These are phyloP conservation scores for Mandrillus leucophaeus DNA, from an alignment of 2,113 vertebrate species.

Conservation along the genomic window DNA sequence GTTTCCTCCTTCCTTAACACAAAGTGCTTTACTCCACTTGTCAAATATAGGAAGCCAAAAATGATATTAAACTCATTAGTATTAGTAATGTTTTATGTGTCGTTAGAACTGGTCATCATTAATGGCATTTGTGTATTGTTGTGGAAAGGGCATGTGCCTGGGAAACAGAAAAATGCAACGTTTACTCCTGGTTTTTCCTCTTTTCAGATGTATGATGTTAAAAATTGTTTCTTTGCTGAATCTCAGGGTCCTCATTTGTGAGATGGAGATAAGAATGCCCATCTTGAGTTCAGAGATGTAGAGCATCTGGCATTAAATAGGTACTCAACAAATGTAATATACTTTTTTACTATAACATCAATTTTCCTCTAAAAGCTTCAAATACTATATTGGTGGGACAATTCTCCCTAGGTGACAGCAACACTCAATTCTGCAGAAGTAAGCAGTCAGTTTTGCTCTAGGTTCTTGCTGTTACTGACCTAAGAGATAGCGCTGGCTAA, in stretches of 20 bases:
- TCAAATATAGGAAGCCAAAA: neutral
- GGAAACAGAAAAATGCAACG: neutral
- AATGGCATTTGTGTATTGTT: neutral
- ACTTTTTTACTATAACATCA: neutral
- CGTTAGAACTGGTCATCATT: constrained; percentile 8
- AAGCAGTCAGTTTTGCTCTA: neutral
- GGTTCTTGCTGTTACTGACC: neutral
- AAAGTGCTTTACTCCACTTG: neutral
- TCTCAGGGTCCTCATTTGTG: neutral
- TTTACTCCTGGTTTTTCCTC: neutral
- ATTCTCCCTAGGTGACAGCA: neutral
- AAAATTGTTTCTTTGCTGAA: neutral
- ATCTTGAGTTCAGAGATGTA: neutral
- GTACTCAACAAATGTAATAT: neutral
- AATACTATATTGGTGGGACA: neutral
- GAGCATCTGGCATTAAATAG: neutral
- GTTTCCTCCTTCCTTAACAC: neutral
- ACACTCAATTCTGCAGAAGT: neutral
- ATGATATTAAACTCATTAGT: neutral
- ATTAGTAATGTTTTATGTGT: neutral
- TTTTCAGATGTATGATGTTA: neutral
- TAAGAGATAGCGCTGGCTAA: neutral
- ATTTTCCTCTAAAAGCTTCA: neutral
- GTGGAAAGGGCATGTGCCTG: neutral
- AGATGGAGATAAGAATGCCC: neutral